Evolutionary conservation across 2,113 vertebrate species (phyloP).

Genomic region (Noturus placidus): DNA sequence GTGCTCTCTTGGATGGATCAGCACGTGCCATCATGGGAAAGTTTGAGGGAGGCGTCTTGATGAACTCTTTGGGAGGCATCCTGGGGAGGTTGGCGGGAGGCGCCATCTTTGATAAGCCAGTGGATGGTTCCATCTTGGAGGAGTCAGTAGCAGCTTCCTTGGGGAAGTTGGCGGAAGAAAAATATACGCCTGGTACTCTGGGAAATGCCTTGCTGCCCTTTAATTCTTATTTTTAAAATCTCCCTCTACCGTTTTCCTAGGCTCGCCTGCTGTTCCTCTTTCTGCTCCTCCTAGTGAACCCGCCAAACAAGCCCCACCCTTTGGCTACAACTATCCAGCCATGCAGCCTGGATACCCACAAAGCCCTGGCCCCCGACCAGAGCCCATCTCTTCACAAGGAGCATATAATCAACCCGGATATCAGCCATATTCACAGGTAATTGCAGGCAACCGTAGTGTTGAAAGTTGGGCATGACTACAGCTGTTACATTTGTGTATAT

Average conservation of each 20-base stretch:
- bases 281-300: conserved; percentile 67
- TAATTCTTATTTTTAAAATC: background rate
- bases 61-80: background rate
- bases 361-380: conserved; percentile 58
- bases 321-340: conserved; percentile 84
- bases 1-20: background rate
- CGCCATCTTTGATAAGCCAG: too few relatives aligned
- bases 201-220: background rate
- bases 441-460: conserved; percentile 49
- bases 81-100: background rate
- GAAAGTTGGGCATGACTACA: background rate
- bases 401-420: conserved; percentile 73
- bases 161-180: background rate
- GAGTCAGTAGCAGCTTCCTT: background rate
- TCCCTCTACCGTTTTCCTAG: background rate
- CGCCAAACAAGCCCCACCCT: conserved; percentile 76
- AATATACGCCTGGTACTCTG: background rate
- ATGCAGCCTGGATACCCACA: conserved; percentile 85
- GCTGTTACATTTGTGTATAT: background rate
- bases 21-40: too few relatives aligned
- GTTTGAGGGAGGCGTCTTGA: background rate
- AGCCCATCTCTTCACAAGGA: conserved; percentile 67
- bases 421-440: conserved; percentile 79
- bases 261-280: conserved; percentile 18
- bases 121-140: background rate